phyloP scores from a whole-genome alignment of 2,888 invertebrate species.

The Eremobia ochroleuca region DNA sequence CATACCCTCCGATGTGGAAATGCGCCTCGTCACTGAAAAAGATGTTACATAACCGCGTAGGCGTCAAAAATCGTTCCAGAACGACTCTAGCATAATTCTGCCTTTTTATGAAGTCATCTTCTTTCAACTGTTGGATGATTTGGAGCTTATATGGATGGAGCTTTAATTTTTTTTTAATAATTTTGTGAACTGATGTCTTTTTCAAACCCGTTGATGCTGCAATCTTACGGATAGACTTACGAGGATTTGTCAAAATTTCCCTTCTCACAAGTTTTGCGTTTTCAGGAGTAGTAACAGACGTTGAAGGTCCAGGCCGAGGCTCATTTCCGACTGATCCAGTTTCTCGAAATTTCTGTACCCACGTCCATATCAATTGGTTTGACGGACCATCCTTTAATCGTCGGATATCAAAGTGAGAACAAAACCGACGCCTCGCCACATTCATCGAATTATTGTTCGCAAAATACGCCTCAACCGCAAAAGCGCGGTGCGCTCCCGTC shows the following conservation, averaged over 20 bases:
- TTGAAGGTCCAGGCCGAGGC: slow-evolving; percentile 7
- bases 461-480: background rate
- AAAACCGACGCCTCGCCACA: background rate
- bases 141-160: background rate
- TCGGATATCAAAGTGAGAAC: background rate
- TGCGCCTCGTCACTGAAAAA: background rate
- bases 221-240: background rate
- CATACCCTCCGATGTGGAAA: background rate
- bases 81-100: too few species aligned
- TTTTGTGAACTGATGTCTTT: background rate
- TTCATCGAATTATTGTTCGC: background rate
- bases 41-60: background rate
- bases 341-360: background rate
- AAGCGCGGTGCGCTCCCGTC: background rate
- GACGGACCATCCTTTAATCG: background rate
- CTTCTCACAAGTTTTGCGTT: too few species aligned
- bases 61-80: too few species aligned
- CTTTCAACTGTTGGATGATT: background rate
- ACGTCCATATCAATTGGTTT: background rate
- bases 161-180: background rate
- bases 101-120: background rate
- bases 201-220: background rate
- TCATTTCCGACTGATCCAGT: background rate
- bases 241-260: background rate
- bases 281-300: too few species aligned